Conservation (phyloP, 2,888 invertebrate species). For the Leptogaster cylindrica region DNA sequence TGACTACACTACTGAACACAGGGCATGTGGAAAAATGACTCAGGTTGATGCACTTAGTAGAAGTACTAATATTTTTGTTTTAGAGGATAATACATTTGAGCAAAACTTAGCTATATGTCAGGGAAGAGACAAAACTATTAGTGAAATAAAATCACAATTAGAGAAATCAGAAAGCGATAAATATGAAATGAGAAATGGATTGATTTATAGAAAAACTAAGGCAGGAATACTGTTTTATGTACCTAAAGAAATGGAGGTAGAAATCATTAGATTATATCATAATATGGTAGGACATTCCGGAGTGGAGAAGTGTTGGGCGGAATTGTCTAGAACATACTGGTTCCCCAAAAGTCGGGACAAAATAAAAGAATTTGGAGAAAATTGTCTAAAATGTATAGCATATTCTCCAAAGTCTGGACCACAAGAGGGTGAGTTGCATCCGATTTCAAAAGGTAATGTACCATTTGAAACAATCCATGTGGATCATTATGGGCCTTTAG, state of each 20-base stretch:
- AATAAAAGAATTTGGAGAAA: constrained; percentile 55
- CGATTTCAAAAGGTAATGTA: constrained; percentile 55
- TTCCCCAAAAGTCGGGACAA: constrained; percentile 56
- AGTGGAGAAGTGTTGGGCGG: too few species aligned
- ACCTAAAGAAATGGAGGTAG: constrained; percentile 37
- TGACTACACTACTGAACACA: constrained; percentile 49
- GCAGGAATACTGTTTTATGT: constrained; percentile 33
- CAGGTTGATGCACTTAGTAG: constrained; percentile 41
- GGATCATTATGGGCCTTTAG: constrained; percentile 60
- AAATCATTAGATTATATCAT: constrained; percentile 40
- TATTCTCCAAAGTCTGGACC: constrained; percentile 52
- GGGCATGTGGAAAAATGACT: constrained; percentile 48
- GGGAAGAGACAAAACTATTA: background rate
- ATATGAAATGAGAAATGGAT: background rate
- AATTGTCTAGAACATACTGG: constrained; percentile 53
- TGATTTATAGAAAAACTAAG: too few species aligned
- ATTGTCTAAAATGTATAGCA: constrained; percentile 56
- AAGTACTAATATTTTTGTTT: background rate
- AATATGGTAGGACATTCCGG: too few species aligned
- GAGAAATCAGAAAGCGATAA: background rate
- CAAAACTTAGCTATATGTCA: too few species aligned
- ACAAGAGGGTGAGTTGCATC: constrained; percentile 54
- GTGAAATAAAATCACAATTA: background rate
- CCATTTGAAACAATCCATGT: constrained; percentile 58
- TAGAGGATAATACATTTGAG: too few species aligned